Evolutionary conservation across 2,113 vertebrate species (phyloP).

Genomic region (Phrynosoma blainvillii): DNA sequence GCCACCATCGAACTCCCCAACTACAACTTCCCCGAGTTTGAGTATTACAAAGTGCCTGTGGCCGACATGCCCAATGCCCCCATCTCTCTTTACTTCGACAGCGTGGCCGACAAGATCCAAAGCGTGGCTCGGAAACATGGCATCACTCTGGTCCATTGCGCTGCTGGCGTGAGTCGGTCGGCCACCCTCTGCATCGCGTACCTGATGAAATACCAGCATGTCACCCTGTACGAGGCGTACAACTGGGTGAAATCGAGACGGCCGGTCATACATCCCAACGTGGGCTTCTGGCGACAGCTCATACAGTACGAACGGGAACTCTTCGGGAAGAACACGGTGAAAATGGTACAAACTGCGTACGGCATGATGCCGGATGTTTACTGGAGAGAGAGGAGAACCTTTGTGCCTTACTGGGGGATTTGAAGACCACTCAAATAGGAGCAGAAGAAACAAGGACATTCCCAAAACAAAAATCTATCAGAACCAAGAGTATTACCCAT

Average conservation of each 20-base stretch:
- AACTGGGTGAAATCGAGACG: conserved; percentile 95
- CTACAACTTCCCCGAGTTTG: conserved; percentile 96
- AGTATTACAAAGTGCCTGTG: conserved; percentile 95
- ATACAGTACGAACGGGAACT: conserved; percentile 97
- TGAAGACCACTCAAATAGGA: conserved; percentile 64
- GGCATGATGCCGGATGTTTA: conserved; percentile 94
- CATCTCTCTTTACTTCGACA: conserved; percentile 96
- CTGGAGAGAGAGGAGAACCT: conserved; percentile 89
- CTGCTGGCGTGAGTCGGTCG: conserved; percentile 93
- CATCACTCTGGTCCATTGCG: conserved; percentile 93
- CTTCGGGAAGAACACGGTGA: conserved; percentile 93
- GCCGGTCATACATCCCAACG: conserved; percentile 93
- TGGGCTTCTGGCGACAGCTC: conserved; percentile 97
- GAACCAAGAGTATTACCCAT: conserved; percentile 44
- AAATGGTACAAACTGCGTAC: conserved; percentile 96
- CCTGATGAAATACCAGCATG: conserved; percentile 96
- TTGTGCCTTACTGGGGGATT: conserved; percentile 94
- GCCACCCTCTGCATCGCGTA: conserved; percentile 96
- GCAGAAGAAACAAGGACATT: conserved; percentile 28
- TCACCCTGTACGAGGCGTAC: conserved; percentile 92
- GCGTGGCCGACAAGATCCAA: conserved; percentile 94
- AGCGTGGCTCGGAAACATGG: conserved; percentile 94
- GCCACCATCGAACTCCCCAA: conserved; percentile 97
- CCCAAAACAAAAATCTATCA: not conserved
- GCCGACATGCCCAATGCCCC: conserved; percentile 95